Evolutionary conservation across 2,797 vertebrate species (phyloP), one percentile per base, ranked within the genome.

Genomic region (Vespertilio murinus): DNA sequence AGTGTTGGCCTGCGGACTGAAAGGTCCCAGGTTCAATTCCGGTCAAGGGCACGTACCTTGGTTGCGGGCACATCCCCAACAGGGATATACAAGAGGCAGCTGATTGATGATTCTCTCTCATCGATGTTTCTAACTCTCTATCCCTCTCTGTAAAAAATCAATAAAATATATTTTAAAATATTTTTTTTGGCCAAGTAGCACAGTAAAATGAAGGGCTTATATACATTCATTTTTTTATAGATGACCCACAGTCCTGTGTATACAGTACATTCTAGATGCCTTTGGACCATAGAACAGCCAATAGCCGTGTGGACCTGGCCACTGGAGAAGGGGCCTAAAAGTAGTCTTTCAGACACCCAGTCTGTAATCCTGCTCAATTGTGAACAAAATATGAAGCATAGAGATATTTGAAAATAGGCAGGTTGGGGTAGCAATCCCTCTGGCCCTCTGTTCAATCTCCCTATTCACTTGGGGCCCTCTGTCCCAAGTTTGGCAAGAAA

Each of bases 391-490:
- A 33, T 35, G 45, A 74, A 71, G 45, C 13, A 9, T 4, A 5
- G 35, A 67, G 14, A 64, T 6, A 10, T 9, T 33, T 17, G 30
- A n/a, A 59, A 6, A 13, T 2, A 13, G n/a, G 25, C 35, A 40
- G 23, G 30, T 14, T 5, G 38, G 33, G 17, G 20, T 14, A 0
- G 17, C 30, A 1, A 3, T 7, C 16, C 9, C 74, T 7, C 14
- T n/a, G 22, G 14, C 14, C 59, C 11, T 22, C 35, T 1, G 2
- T 40, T 18, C 33, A 28, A 22, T 49, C 30, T 49, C 45, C 28
- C 61, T 6, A 0, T 35, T 61, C 69, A 1, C n/a, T 18, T 33
- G 7, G 64, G 8, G 6, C 45, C 49, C 45, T 52, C 17, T 25
- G 14, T 59, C 6, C 67, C 30, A 8, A 5, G 22, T 54, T 10